Conservation (phyloP, 2,113 vertebrate species). For the Petrocephalus microphthalmus region DNA sequence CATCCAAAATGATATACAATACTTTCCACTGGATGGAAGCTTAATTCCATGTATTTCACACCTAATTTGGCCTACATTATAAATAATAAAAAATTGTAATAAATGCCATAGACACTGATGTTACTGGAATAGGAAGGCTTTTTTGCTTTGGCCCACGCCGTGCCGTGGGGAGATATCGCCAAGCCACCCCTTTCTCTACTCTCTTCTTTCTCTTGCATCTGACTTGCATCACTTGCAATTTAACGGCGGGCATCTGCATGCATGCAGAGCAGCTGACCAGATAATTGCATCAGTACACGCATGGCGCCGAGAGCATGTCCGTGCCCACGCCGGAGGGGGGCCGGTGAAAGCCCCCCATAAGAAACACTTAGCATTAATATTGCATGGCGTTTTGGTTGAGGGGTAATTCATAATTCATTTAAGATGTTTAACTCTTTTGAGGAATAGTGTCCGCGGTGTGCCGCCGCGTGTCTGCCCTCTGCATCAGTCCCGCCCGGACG, state of each 20-base stretch:
- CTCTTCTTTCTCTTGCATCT: conserved; percentile 14
- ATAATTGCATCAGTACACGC: conserved; percentile 14
- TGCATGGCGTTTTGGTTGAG: neutral
- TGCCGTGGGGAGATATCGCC: neutral
- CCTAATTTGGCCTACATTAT: neutral
- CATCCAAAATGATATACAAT: neutral
- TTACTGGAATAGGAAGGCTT: conserved; percentile 28
- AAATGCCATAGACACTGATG: neutral
- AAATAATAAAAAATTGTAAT: neutral
- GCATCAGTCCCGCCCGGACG: neutral
- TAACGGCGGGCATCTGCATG: neutral
- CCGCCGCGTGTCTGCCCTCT: neutral
- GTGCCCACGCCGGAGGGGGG: neutral
- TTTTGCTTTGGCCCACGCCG: neutral
- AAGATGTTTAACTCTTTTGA: conserved; percentile 14
- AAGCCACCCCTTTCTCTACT: neutral
- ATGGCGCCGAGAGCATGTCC: neutral
- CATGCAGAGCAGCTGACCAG: conserved; percentile 12
- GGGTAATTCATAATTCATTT: conserved; percentile 18
- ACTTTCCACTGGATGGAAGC: neutral
- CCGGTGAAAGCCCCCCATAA: neutral
- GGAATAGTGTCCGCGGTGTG: neutral
- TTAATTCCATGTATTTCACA: neutral
- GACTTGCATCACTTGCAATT: conserved; percentile 21
- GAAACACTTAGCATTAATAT: conserved; percentile 15